A percentile compares a stretch with the other conserved stretches of the same genome.
These are phyloP conservation scores for Nymphicus hollandicus DNA, from an alignment of 2,113 vertebrate genomes.

Conservation along the genomic window DNA sequence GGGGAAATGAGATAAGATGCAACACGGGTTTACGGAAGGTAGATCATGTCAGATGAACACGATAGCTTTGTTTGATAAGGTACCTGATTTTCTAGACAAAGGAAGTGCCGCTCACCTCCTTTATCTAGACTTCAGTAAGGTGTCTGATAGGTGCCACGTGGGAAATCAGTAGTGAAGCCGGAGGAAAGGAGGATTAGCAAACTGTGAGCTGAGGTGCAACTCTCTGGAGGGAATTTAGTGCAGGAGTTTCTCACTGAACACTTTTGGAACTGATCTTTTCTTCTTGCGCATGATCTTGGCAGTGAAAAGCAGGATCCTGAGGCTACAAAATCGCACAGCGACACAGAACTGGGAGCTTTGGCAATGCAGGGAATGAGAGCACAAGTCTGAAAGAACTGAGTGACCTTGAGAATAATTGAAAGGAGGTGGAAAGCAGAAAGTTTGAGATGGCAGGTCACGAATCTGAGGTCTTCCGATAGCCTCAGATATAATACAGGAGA, in stretches of 20 bases:
- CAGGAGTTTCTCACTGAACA: not conserved
- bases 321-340: not conserved
- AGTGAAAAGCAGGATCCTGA: constrained; percentile 15
- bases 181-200: constrained; percentile 48
- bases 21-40: constrained; percentile 27
- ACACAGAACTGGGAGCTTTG: not conserved
- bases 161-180: constrained; percentile 30
- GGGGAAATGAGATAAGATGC: constrained; percentile 56
- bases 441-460: not conserved
- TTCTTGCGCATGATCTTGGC: not conserved
- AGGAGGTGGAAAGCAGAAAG: not conserved
- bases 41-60: constrained; percentile 42
- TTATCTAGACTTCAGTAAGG: constrained; percentile 55
- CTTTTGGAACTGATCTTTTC: constrained; percentile 16
- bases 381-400: not conserved
- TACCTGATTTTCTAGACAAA: constrained; percentile 53
- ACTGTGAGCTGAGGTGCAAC: constrained; percentile 6
- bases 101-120: constrained; percentile 38
- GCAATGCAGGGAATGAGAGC: not conserved
- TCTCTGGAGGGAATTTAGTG: constrained; percentile 15
- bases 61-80: constrained; percentile 68
- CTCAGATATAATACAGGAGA: not conserved
- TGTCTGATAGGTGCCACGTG: constrained; percentile 49
- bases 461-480: not conserved
- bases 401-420: constrained; percentile 30